phyloP scores from a whole-genome alignment of 2,797 vertebrate genomes.

The Pteropus rufus region DNA sequence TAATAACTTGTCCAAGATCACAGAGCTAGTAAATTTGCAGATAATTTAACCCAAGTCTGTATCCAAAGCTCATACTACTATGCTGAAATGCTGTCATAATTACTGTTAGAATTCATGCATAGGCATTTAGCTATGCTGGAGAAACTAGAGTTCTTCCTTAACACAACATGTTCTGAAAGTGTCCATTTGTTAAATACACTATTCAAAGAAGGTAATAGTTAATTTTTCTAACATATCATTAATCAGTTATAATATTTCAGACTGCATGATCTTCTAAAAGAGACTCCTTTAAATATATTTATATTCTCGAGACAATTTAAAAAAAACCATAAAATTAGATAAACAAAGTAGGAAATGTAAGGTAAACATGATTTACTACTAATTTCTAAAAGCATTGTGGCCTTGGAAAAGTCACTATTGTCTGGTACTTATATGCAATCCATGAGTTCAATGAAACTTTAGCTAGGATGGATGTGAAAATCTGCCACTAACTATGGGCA shows the following conservation, averaged over 20 bases:
- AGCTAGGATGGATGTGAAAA: slow-evolving; percentile 43
- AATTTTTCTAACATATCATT: slow-evolving; percentile 29
- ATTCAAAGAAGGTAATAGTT: slow-evolving; percentile 20
- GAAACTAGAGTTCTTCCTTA: slow-evolving; percentile 13
- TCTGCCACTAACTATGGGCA: neutral
- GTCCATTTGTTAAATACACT: neutral
- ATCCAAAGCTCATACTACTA: neutral
- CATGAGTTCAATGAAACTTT: slow-evolving; percentile 1
- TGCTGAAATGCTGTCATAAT: slow-evolving; percentile 4
- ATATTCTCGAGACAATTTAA: slow-evolving; percentile 17
- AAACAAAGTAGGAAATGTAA: neutral
- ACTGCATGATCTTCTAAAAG: slow-evolving; percentile 30
- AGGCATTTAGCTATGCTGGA: slow-evolving; percentile 11
- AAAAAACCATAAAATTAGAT: slow-evolving; percentile 22
- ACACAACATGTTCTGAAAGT: slow-evolving; percentile 20
- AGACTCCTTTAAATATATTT: slow-evolving; percentile 34
- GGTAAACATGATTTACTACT: slow-evolving; percentile 22
- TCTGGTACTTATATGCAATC: slow-evolving; percentile 30
- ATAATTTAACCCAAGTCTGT: neutral
- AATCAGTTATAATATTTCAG: slow-evolving; percentile 17
- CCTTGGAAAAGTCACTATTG: slow-evolving; percentile 35
- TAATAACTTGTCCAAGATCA: slow-evolving; percentile 37
- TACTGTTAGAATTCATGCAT: neutral
- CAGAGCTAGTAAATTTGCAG: slow-evolving; percentile 12
- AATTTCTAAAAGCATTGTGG: slow-evolving; percentile 32